Evolutionary conservation across 2,113 vertebrate species (phyloP).

Genomic region (Scortum barcoo): DNA sequence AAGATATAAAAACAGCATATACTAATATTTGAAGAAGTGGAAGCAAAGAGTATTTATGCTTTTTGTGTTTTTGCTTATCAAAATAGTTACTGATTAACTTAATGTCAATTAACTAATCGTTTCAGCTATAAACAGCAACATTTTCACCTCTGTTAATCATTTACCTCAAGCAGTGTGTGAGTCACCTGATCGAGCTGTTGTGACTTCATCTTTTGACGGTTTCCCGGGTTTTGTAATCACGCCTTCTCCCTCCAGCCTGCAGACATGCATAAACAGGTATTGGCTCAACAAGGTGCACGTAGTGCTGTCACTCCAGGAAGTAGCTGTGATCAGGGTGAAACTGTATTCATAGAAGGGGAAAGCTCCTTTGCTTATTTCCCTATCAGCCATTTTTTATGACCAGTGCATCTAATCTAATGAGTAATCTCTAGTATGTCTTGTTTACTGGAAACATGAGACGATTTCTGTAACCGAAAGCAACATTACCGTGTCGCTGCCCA

Average conservation of each 20-base stretch:
- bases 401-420: neutral
- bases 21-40: neutral
- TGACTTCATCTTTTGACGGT: neutral
- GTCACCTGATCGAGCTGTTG: neutral
- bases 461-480: neutral
- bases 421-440: neutral
- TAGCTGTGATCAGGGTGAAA: neutral
- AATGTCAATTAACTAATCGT: neutral
- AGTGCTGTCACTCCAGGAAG: constrained; percentile 3
- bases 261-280: neutral
- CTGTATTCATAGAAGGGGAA: neutral
- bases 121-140: no score
- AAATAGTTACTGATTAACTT: neutral
- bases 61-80: no score
- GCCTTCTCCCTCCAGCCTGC: neutral
- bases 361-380: neutral
- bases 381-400: neutral
- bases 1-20: neutral
- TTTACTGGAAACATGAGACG: constrained; percentile 13
- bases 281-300: no score
- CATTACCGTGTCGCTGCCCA: no score
- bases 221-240: neutral
- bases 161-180: neutral
- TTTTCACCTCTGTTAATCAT: neutral
- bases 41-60: neutral